Base-by-base conservation (phyloP, 1,140 invertebrate genomes). In the Lethrus apterus region DNA sequence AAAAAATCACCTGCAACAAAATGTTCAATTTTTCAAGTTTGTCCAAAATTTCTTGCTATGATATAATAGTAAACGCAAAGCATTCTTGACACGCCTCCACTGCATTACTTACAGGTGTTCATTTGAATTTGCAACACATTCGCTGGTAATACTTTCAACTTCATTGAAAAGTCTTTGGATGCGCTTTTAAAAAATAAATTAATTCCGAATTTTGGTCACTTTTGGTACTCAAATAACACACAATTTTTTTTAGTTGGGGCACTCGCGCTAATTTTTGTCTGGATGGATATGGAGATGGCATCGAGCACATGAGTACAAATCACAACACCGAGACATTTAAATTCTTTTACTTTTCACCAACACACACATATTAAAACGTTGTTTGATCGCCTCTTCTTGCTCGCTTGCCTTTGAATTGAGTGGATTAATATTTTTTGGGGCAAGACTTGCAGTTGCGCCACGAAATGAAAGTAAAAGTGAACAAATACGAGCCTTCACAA, bases 401-500 rank as follows among this genome's bases (percentile, higher is more conserved):
- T 57, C 30, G 50, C 49, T 38, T 52, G 57, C 47, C 52, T 58
- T 54, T 47, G 48, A 53, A 46, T 59, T 42, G 58, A 62, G 57
- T 63, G 62, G 36, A 56, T 56, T 52, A n/a, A 54, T 64, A 61
- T 63, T 61, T n/a, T 63, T 62, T 60, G 59, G 60, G 61, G 48
- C 58, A 60, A 59, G 54, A 57, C 54, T 62, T 53, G 44, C 46
- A 46, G 54, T 63, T 65, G 58, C 61, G 58, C 57, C 61, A 65
- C 61, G n/a, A 64, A 63, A 65, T 65, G 63, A 64, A 65, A 65
- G 63, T 65, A 65, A 65, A 65, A 65, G 63, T 65, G 60, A 65
- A 55, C 59, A 57, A 59, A 53, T 44, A 5, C 54, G 52, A 54
- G 54, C 58, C 59, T 61, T 60, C 57, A 59, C 49, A 60, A 55